Evolutionary conservation across 2,888 invertebrate genomes (phyloP), one percentile per base, ranked within the genome.

Genomic region (Tillus elongatus): DNA sequence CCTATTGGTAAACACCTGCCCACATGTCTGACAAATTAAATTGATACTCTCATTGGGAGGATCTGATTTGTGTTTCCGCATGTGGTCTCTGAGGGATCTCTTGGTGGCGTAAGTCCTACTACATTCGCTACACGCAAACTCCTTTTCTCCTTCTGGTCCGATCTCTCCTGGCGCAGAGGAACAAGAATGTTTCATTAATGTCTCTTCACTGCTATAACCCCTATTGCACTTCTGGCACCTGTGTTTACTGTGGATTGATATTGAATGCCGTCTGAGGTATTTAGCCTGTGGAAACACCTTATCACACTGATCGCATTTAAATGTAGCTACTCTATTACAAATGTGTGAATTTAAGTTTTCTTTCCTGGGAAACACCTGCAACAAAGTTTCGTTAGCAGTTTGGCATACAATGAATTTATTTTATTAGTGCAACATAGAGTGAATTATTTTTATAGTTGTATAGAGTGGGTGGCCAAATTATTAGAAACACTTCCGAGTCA

Each of bases 341-440:
- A 53, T 42, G 45, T 66, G 63, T 10, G 56, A 45, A 30, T 56
- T 44, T 33, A 67, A 51, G 46, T 60, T 65, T 51, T 70, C 70
- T 41, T 64, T 63, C 24, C 69, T 56, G 14, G 63, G 59, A 54
- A 70, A 71, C 30, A 70, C 62, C 66, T 67, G 30, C 4, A 47
- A 49, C n/a, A n/a, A n/a, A n/a, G n/a, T n/a, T n/a, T n/a, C n/a
- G n/a, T n/a, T n/a, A n/a, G n/a, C n/a, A n/a, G n/a, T n/a, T n/a
- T n/a, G n/a, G n/a, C n/a, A n/a, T n/a, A n/a, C n/a, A n/a, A n/a
- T n/a, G n/a, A n/a, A n/a, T n/a, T n/a, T n/a, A n/a, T n/a, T n/a
- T n/a, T n/a, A n/a, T n/a, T n/a, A n/a, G n/a, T n/a, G n/a, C n/a
- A n/a, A n/a, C n/a, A n/a, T n/a, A n/a, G n/a, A n/a, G n/a, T n/a